phyloP scores from a whole-genome alignment of 2,888 invertebrate species.

The Mythimna ferrago region DNA sequence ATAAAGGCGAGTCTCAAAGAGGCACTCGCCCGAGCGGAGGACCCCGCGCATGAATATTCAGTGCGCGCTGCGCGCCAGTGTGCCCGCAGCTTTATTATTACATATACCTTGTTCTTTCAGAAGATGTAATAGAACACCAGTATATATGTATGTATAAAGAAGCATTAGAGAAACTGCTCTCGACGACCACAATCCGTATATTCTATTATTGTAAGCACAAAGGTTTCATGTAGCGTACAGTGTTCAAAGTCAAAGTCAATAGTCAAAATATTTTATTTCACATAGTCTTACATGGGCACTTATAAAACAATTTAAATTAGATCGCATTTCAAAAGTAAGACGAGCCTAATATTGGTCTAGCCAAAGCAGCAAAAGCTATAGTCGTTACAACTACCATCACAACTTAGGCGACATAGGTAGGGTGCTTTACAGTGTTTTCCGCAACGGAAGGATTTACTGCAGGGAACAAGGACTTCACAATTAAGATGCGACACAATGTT shows the following conservation, averaged over 20 bases:
- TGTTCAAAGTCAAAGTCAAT: too few relatives aligned
- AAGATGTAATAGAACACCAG: conserved; percentile 12
- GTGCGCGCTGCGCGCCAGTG: conserved; percentile 21
- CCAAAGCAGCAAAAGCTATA: not conserved
- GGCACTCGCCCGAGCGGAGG: conserved; percentile 32
- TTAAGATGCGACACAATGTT: not conserved
- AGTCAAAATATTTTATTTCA: too few relatives aligned
- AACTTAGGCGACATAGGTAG: not conserved
- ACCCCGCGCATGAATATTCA: conserved; percentile 54
- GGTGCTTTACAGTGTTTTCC: too few relatives aligned
- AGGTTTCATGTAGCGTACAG: not conserved
- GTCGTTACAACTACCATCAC: not conserved
- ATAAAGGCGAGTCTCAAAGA: conserved; percentile 23
- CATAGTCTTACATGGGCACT: too few relatives aligned
- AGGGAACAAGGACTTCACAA: conserved; percentile 9
- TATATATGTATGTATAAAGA: conserved; percentile 13
- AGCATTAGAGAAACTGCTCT: not conserved
- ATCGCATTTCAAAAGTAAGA: not conserved
- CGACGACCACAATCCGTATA: not conserved
- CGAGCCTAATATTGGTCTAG: not conserved
- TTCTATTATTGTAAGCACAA: not conserved
- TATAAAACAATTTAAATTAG: too few relatives aligned
- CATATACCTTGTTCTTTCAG: conserved; percentile 18
- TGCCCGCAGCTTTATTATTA: conserved; percentile 30
- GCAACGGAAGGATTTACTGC: not conserved